Conservation (phyloP, 2,888 invertebrate species). For the Melolontha melolontha region DNA sequence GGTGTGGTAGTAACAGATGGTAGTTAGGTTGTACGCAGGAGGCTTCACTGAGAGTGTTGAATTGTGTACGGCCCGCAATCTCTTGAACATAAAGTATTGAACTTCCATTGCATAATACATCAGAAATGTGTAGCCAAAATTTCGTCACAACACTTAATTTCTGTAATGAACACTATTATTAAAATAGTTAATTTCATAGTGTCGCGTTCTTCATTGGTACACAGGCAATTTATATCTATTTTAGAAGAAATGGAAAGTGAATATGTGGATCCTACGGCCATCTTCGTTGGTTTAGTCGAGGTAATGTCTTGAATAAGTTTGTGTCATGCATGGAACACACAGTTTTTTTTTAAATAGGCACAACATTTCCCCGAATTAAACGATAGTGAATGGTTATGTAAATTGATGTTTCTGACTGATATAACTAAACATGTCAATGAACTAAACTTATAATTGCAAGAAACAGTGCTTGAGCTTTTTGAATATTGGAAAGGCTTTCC, state of each 20-base stretch:
- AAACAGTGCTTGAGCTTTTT: slow-evolving; percentile 5
- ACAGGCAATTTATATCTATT: slow-evolving; percentile 7
- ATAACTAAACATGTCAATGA: slow-evolving; percentile 11
- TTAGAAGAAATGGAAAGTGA: slow-evolving; percentile 17
- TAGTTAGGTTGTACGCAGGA: no score
- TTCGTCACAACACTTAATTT: no score
- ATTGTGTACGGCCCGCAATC: no score
- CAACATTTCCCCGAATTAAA: slow-evolving; percentile 8
- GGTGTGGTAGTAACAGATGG: no score
- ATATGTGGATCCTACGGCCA: slow-evolving; percentile 28
- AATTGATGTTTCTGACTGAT: slow-evolving; percentile 37
- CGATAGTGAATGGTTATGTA: slow-evolving; percentile 32
- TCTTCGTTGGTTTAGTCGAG: slow-evolving; percentile 33
- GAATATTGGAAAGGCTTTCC: slow-evolving; percentile 9
- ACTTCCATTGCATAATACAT: no score
- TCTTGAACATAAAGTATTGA: no score
- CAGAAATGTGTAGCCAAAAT: no score
- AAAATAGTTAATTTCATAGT: no score
- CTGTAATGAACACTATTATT: no score
- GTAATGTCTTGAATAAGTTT: slow-evolving; percentile 30
- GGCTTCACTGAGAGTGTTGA: no score
- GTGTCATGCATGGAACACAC: slow-evolving; percentile 30
- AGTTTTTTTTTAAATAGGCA: slow-evolving; percentile 24
- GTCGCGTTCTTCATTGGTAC: no score
- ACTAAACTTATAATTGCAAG: neutral